These are phyloP conservation scores for Micromys minutus DNA, from an alignment of 2,113 vertebrate species.

Conservation along the genomic window DNA sequence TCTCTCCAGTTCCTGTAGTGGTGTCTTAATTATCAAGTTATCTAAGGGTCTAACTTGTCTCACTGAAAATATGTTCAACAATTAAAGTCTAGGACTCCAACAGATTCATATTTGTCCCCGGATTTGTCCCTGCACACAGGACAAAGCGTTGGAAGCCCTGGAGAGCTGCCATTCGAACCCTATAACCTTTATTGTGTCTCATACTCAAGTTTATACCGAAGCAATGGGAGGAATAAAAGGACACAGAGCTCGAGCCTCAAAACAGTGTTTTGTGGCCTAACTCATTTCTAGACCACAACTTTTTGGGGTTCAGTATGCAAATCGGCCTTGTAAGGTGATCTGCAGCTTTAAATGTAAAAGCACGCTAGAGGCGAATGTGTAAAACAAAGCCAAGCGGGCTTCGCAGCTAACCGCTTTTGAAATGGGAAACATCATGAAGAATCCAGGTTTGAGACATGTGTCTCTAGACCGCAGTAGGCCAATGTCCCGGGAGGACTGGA, in stretches of 20 bases:
- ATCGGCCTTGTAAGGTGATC: conserved; percentile 16
- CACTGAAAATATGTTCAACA: conserved; percentile 40
- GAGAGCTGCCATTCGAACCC: conserved; percentile 21
- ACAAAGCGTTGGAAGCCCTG: background rate
- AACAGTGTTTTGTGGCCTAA: conserved; percentile 6
- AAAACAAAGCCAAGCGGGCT: background rate
- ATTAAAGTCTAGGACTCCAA: conserved; percentile 54
- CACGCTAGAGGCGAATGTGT: background rate
- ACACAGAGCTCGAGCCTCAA: background rate
- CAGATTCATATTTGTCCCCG: conserved; percentile 9
- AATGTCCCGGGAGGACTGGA: background rate
- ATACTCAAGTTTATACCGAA: background rate
- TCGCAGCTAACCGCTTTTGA: background rate
- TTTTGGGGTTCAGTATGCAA: background rate
- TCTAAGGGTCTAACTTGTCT: conserved; percentile 46
- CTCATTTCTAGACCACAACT: background rate
- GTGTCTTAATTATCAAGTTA: background rate
- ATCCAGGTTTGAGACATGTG: background rate
- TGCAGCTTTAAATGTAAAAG: conserved; percentile 20
- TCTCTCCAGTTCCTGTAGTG: background rate
- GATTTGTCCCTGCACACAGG: conserved; percentile 30
- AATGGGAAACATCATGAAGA: background rate
- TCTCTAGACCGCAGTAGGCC: conserved; percentile 14
- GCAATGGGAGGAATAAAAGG: conserved; percentile 36
- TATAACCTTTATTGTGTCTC: conserved; percentile 42